These are phyloP conservation scores for Synanthedon myopaeformis DNA, from an alignment of 2,888 invertebrate species.

Conservation along the genomic window DNA sequence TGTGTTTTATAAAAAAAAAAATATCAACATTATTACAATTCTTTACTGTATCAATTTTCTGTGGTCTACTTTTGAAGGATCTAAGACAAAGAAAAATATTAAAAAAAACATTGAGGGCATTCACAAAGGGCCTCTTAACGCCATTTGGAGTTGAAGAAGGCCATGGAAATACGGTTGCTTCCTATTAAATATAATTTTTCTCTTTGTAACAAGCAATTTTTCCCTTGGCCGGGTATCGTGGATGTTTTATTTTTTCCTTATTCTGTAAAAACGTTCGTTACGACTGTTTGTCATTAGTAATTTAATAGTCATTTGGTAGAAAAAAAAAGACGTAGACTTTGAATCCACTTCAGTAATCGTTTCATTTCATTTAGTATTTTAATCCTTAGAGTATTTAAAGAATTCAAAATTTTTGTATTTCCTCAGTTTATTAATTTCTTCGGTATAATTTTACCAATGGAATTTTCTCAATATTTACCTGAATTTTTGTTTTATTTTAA, in stretches of 20 bases:
- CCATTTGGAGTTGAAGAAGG: conserved; percentile 30
- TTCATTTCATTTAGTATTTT: too few relatives aligned
- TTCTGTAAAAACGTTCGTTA: conserved; percentile 10
- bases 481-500: too few relatives aligned
- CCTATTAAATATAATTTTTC: conserved; percentile 46
- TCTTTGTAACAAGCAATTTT: conserved; percentile 23
- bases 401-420: too few relatives aligned
- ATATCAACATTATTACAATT: too few relatives aligned
- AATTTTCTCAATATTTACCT: too few relatives aligned
- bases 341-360: too few relatives aligned
- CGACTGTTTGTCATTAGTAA: conserved; percentile 9
- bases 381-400: too few relatives aligned
- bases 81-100: conserved; percentile 48
- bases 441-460: too few relatives aligned
- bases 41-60: background rate
- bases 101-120: conserved; percentile 40
- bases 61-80: conserved; percentile 23
- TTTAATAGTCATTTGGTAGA: conserved; percentile 9
- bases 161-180: conserved; percentile 31
- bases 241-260: conserved; percentile 14
- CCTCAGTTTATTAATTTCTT: too few relatives aligned
- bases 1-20: too few relatives aligned
- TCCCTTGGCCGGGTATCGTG: conserved; percentile 16
- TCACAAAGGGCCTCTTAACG: conserved; percentile 46
- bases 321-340: too few relatives aligned